Evolutionary conservation across 2,113 vertebrate species (phyloP), one percentile per base, ranked within the genome.

Genomic region (Hippocampus abdominalis): DNA sequence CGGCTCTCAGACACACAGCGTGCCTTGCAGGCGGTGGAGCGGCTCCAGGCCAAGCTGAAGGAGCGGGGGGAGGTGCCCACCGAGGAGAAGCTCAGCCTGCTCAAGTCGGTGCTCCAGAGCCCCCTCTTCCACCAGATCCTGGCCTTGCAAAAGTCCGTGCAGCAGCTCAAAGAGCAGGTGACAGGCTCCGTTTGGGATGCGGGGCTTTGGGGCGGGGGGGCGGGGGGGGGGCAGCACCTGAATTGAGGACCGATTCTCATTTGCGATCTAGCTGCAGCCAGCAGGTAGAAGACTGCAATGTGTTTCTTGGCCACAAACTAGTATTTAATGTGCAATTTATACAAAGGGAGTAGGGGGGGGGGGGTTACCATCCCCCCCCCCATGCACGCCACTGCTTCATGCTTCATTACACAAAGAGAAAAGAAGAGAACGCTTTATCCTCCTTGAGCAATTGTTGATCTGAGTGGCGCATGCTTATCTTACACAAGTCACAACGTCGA

Each of bases 51-150:
- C 76, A 96, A 94, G 80, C 92, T 99, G 69, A 94, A 95, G 66
- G 96, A 98, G 86, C 91, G 93, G 72, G 96, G 96, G 69, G 96
- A 98, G 71, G 44, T 88, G 74, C 93, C 93, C 51, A 95, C 94
- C 0, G 96, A 98, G 78, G 96, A 98, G 84, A 98, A 95, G 68
- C 89, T 99, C 66, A 93, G 84, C 86, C 90, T 98, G 64, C 86
- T 99, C 59, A 97, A 93, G 75, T 95, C 95, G 0, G 94, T 98
- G 63, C 92, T 99, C 25, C 96, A 98, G 89, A 99, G 97, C 84
- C 95, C 97, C n/a, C 95, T 99, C 68, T 99, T 99, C 88, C 96
- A 93, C 80, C 96, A 98, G 84, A 98, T 99, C 84, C 91, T 99
- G 77, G 94, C 83, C 70, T 88, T 99, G 69, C 97, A 98, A 91